These are phyloP conservation scores for Gopherus flavomarginatus DNA, from an alignment of 2,113 vertebrate species.

Conservation along the genomic window DNA sequence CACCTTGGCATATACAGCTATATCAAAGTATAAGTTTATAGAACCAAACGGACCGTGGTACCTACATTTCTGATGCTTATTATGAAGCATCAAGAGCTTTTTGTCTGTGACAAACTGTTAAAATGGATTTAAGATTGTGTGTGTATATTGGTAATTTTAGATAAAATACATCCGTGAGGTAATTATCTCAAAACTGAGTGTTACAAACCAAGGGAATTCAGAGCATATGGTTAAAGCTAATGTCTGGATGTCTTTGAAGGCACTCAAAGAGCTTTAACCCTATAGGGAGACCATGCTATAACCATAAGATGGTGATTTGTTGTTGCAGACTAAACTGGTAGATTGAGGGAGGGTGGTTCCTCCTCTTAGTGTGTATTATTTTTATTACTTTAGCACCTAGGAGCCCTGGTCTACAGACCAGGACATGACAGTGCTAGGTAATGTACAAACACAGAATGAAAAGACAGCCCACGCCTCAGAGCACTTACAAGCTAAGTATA, in stretches of 20 bases:
- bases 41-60: background rate
- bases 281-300: background rate
- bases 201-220: too few species aligned
- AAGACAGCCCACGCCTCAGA: fast-evolving
- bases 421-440: background rate
- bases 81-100: background rate
- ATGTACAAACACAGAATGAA: background rate
- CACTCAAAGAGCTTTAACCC: background rate
- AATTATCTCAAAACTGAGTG: too few species aligned
- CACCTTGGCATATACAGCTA: background rate
- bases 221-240: too few species aligned
- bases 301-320: background rate
- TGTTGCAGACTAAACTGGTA: background rate
- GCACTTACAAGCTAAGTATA: fast-evolving
- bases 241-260: background rate
- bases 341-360: background rate
- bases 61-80: background rate
- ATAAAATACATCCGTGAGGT: too few species aligned
- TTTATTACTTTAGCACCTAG: background rate
- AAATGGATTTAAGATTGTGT: background rate
- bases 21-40: background rate
- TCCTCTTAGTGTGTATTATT: background rate
- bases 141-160: too few species aligned
- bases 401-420: background rate
- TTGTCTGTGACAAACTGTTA: background rate